Conservation (phyloP, 2,797 vertebrate species). For the Hafferia zeledoni region DNA sequence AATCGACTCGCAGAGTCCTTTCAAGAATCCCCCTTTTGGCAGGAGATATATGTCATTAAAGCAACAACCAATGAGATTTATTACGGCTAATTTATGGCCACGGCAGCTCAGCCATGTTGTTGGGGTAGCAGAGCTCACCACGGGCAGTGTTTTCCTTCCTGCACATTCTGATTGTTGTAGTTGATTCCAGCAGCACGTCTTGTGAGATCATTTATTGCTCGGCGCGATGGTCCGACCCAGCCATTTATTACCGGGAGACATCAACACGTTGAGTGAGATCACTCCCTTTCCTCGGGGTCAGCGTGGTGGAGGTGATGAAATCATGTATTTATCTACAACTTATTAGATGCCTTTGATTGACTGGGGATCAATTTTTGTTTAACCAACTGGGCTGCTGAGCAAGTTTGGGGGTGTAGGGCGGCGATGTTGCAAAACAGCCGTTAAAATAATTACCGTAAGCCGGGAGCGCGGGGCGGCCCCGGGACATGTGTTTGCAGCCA, state of each 20-base stretch:
- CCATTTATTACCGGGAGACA: constrained; percentile 87
- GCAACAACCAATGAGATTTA: constrained; percentile 84
- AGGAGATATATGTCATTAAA: constrained; percentile 77
- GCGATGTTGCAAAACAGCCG: constrained; percentile 75
- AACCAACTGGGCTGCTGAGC: constrained; percentile 66
- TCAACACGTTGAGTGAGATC: constrained; percentile 85
- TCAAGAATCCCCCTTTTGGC: constrained; percentile 71
- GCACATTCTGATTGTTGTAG: constrained; percentile 85
- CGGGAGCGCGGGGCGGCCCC: constrained; percentile 68
- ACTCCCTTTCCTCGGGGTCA: constrained; percentile 71
- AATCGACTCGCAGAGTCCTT: constrained; percentile 63
- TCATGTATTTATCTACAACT: constrained; percentile 84
- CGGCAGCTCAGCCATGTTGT: constrained; percentile 74
- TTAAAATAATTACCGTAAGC: constrained; percentile 78
- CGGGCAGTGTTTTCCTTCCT: constrained; percentile 85
- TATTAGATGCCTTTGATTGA: constrained; percentile 80
- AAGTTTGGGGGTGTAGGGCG: constrained; percentile 73
- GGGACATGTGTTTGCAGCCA: constrained; percentile 74
- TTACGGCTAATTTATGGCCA: constrained; percentile 84
- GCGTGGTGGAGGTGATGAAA: constrained; percentile 83
- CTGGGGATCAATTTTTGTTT: constrained; percentile 81
- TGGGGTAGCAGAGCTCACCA: constrained; percentile 75
- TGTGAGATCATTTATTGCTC: constrained; percentile 91
- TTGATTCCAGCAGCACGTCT: constrained; percentile 88
- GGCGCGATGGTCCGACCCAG: constrained; percentile 81